Conservation (phyloP, 2,888 invertebrate genomes). For the Congeria kusceri region DNA sequence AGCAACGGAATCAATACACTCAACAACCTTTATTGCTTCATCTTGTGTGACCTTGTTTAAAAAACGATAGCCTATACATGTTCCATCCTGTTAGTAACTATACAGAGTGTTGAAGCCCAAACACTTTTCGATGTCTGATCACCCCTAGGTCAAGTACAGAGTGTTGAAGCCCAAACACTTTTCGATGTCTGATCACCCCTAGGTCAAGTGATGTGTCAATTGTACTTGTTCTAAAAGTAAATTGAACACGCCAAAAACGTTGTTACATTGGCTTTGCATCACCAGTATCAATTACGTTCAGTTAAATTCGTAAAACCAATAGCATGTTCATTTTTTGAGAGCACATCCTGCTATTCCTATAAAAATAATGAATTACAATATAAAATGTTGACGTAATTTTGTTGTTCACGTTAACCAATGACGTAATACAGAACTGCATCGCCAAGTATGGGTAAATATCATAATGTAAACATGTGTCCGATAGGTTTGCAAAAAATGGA, state of each 20-base stretch:
- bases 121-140: conserved; percentile 41
- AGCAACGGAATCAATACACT: conserved; percentile 52
- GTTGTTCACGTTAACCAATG: too few relatives aligned
- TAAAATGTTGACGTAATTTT: too few relatives aligned
- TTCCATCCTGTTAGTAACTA: conserved; percentile 51
- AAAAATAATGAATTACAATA: too few relatives aligned
- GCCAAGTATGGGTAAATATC: too few relatives aligned
- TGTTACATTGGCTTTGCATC: conserved; percentile 38
- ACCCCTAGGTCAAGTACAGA: conserved; percentile 25
- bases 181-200: conserved; percentile 33
- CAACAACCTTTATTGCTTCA: conserved; percentile 54
- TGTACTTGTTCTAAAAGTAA: conserved; percentile 37
- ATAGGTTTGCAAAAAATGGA: too few relatives aligned
- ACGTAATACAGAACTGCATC: too few relatives aligned
- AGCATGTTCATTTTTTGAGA: conserved; percentile 36
- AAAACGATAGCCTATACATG: conserved; percentile 42
- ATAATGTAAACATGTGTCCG: too few relatives aligned
- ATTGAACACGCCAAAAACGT: conserved; percentile 20
- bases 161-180: conserved; percentile 47
- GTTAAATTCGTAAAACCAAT: conserved; percentile 25
- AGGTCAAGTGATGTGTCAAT: conserved; percentile 29
- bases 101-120: conserved; percentile 41
- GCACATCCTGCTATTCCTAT: conserved; percentile 30
- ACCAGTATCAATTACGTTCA: conserved; percentile 38
- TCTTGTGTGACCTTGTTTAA: conserved; percentile 43